Evolutionary conservation across 2,113 vertebrate genomes (phyloP), one percentile per base, ranked within the genome.

Genomic region (Prietella phreatophila): DNA sequence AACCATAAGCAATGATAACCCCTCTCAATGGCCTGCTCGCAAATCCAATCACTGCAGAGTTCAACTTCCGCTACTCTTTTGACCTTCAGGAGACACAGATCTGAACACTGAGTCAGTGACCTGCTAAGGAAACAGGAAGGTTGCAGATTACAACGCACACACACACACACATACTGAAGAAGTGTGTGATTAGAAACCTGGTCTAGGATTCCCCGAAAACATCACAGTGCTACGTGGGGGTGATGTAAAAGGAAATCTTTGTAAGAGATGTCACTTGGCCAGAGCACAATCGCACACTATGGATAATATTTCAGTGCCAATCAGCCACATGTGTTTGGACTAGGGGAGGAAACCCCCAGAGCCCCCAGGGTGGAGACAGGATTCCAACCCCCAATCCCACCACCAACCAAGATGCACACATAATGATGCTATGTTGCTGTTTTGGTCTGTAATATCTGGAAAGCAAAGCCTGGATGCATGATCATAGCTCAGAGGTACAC

Each of bases 41-140:
- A 50, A 4, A 39, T 87, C 39, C 55, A 82, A 19, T 67, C 39
- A 50, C 36, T 47, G 83, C 81, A 50, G 56, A 53, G 15, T 83
- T 71, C n/a, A 81, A 50, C 27, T 25, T 88, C 25, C 39, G 3
- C 27, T 17, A 14, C 56, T 39, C 22, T 82, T 75, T 3, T 85
- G 60, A 63, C 61, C 6, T 13, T 13, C 20, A 61, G 67, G 14
- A 15, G 86, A 56, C 60, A 65, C 50, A 39, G 15, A 79, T 55
- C n/a, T 71, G 39, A 53, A 22, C 56, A 75, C n/a, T 73, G 42
- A 85, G 60, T 67, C 25, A 42, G 22, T 84, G 63, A 50, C 55
- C 63, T 79, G 84, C 36, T 36, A 22, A 67, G 27, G 56, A 88
- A 85, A 85, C 86, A 85, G 47, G 78, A 83, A 85, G 69, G 4